Evolutionary conservation across 1,140 invertebrate species (phyloP), one percentile per base, ranked within the genome.

Genomic region (Drosophila lacteicornis): DNA sequence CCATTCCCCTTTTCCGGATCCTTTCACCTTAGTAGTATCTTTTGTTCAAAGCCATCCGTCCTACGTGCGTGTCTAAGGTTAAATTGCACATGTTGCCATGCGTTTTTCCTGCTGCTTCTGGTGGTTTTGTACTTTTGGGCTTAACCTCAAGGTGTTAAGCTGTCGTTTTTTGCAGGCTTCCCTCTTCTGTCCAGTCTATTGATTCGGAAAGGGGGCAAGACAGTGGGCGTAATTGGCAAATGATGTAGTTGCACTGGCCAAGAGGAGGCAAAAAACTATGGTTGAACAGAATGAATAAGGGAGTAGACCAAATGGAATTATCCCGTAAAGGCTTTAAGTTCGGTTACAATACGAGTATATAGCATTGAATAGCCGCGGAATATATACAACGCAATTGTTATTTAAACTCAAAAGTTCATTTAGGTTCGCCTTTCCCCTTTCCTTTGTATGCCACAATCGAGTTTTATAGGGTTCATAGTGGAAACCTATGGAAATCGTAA

Each of bases 21-120:
- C 27, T 7, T 47, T 55, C 42, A 49, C 65, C 73, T 79, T 70
- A 62, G 74, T 70, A 62, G 74, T 70, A 53, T 78, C 74, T 62
- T 79, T 79, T 79, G 75, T 79, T 60, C 70, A 50, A 71, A 74
- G 46, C 68, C 70, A 73, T 74, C 51, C 74, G 51, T 59, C 33
- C 45, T 49, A 42, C 47, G 66, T 76, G 79, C 71, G 68, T 82
- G 83, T 87, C 76, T 83, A 71, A 88, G 77, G 80, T 80, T 83
- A 75, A 83, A 88, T 82, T 87, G 80, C 83, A 88, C 68, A 83
- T 80, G 80, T 75, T 87, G 68, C 38, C 68, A 58, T 87, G 73
- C 84, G 77, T 87, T 82, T 82, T 70, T 82, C 63, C 36, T 68
- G 15, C 30, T 68, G 47, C 73, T 62, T 51, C 51, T 69, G 82